Conservation (phyloP, 1,140 invertebrate species). For the Artemia franciscana region DNA sequence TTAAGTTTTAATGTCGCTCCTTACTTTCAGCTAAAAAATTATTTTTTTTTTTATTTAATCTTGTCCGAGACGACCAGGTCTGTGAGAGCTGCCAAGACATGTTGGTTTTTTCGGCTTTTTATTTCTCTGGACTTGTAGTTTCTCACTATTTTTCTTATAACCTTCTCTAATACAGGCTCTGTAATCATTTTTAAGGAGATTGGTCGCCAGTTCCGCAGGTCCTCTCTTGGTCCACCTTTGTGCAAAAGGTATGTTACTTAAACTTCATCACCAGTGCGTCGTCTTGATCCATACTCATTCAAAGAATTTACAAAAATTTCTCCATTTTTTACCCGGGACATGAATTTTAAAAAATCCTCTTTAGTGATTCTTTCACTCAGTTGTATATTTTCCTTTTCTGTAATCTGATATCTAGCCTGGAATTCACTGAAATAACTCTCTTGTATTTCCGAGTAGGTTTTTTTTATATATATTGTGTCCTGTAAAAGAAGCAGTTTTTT, state of each 20-base stretch:
- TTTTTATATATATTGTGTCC: not conserved
- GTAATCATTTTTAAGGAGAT: not conserved
- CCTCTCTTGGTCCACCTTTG: not conserved
- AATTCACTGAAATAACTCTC: not conserved
- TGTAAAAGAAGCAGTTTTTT: not conserved
- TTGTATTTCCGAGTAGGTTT: not conserved
- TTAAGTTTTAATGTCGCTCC: no score
- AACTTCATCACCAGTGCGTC: not conserved
- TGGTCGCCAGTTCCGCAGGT: not conserved
- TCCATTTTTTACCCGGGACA: not conserved
- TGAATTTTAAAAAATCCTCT: not conserved
- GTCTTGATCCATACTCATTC: not conserved
- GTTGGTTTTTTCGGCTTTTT: not conserved
- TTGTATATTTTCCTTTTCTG: not conserved
- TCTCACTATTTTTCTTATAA: not conserved
- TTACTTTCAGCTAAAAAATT: no score
- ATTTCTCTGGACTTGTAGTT: not conserved
- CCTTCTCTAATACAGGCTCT: not conserved
- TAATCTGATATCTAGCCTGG: not conserved
- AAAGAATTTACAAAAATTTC: not conserved
- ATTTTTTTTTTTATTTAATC: no score
- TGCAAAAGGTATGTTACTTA: not conserved
- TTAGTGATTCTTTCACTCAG: not conserved
- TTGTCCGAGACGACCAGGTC: not conserved
- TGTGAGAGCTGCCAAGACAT: not conserved